Base-by-base conservation (phyloP, 2,797 vertebrate genomes). In the Poeciliopsis infans region DNA sequence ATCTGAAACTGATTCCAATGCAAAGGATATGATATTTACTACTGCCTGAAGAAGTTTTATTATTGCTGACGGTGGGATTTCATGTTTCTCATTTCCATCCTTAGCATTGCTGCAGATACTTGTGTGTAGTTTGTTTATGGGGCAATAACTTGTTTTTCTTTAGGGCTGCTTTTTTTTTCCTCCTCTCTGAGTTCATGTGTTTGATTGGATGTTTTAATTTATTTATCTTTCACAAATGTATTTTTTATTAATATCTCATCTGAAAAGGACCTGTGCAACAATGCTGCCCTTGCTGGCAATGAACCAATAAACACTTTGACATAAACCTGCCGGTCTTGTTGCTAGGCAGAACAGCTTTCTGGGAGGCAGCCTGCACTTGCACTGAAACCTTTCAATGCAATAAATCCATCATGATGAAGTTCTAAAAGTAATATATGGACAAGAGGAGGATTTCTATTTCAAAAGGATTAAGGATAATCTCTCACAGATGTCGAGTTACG, bases 181-280 rank as follows among this genome's bases (percentile, higher is more conserved):
- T 49, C 68, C 10, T 69, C 53, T 74, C 39, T 33, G 68, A 79
- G 77, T 81, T 2, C 75, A 75, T 77, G 64, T 41, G 78, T 46
- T 45, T 39, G 15, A 69, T 31, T 59, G n/a, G 18, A 75, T 78
- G 28, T 11, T 55, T 88, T 93, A 90, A 49, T 93, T 92, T 79
- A 25, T 10, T 92, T 79, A 25, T 10, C 0, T 82, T 59, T 68
- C 80, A 41, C 15, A 15, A 55, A 49, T 7, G 7, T 39, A 72
- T 70, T 77, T 23, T 43, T 46, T 28, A n/a, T 79, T 33, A 4
- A 4, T 16, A n/a, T 75, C 46, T 49, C 16, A n/a, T 75, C 43
- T 36, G 74, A n/a, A 73, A 74, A 46, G 45, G 36, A n/a, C 4
- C 51, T 86, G 46, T 82, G 57, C 23, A n/a, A 55, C n/a, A 28